Evolutionary conservation across 2,888 invertebrate species (phyloP), one percentile per base, ranked within the genome.

Genomic region (Mesorhabditis spiculigera): DNA sequence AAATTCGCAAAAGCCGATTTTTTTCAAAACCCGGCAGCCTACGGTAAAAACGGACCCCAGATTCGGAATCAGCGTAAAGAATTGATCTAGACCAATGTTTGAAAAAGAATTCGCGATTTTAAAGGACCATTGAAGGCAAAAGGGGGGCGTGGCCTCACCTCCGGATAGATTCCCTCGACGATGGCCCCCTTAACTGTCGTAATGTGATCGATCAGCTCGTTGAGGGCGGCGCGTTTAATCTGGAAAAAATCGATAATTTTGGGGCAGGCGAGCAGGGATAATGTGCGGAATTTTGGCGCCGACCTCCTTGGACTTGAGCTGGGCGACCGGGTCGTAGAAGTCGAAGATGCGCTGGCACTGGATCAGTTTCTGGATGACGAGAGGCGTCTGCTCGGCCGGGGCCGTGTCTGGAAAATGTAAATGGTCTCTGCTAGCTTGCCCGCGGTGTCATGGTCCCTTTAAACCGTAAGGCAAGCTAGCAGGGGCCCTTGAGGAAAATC

Each of bases 291-390:
- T 13, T 50, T 50, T 10, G 6, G 50, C 50, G 13, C 71, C n/a
- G 13, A 83, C 93, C 89, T 98, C 98, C 89, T 98, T 99, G 90
- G 95, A 95, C 91, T 98, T 98, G 86, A 98, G 89, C 89, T 98
- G 96, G 84, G 94, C 93, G 76, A 96, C 91, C 66, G 96, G 96
- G 89, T 91, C 91, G 89, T 95, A 93, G 89, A 99, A 98, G 89
- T 98, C 98, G 89, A 98, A 98, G 75, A 96, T 91, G 82, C 96
- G 94, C 89, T 95, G 95, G 88, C 98, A 99, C 89, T 98, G 97
- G 82, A 94, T 91, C 83, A 99, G 89, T 89, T 98, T 98, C 87
- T 95, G 93, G 79, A 96, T 92, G 88, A 98, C 95, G 79, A 98
- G 89, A 79, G 95, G 94, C 88, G 97, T 96, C 86, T 96, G 93